Conservation (phyloP, 1,140 invertebrate species). For the Scaptomyza hsui region DNA sequence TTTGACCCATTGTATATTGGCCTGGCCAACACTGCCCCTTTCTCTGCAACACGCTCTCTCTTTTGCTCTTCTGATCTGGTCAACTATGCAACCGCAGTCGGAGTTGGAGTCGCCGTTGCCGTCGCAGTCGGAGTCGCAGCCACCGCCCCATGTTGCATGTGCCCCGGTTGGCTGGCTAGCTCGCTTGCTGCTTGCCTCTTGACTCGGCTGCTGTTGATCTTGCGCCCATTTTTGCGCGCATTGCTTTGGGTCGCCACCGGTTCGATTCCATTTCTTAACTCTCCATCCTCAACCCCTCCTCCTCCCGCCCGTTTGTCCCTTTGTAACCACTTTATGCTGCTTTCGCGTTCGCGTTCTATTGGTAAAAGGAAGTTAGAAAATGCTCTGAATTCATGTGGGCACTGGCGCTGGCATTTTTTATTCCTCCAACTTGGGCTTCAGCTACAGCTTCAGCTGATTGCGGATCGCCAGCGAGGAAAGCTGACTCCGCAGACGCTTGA, state of each 20-base stretch:
- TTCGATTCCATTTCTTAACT: slow-evolving; percentile 24
- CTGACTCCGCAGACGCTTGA: neutral
- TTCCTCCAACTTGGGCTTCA: no score
- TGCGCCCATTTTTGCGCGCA: slow-evolving; percentile 67
- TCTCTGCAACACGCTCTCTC: neutral
- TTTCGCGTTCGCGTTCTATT: slow-evolving; percentile 69
- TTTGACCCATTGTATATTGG: neutral
- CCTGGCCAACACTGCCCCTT: slow-evolving; percentile 15
- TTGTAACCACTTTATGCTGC: slow-evolving; percentile 21
- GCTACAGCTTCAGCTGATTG: slow-evolving; percentile 1
- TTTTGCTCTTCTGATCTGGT: slow-evolving; percentile 57
- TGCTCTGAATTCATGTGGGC: slow-evolving; percentile 70
- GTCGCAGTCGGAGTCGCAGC: slow-evolving; percentile 3
- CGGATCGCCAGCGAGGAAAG: neutral
- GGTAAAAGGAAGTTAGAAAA: slow-evolving; percentile 79
- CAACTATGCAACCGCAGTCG: slow-evolving; percentile 67
- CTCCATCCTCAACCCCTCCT: neutral
- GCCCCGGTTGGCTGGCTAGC: no score
- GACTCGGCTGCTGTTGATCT: slow-evolving; percentile 62
- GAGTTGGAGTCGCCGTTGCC: slow-evolving; percentile 3
- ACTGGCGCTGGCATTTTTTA: slow-evolving; percentile 35
- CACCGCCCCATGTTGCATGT: slow-evolving; percentile 34
- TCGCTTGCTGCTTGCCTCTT: slow-evolving; percentile 41
- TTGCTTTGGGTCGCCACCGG: slow-evolving; percentile 65
- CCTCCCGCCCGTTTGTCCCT: neutral